A percentile compares a stretch with the other conserved stretches of the same genome.
These are phyloP conservation scores for Tenthredo livida DNA, from an alignment of 2,888 invertebrate species.

Conservation along the genomic window DNA sequence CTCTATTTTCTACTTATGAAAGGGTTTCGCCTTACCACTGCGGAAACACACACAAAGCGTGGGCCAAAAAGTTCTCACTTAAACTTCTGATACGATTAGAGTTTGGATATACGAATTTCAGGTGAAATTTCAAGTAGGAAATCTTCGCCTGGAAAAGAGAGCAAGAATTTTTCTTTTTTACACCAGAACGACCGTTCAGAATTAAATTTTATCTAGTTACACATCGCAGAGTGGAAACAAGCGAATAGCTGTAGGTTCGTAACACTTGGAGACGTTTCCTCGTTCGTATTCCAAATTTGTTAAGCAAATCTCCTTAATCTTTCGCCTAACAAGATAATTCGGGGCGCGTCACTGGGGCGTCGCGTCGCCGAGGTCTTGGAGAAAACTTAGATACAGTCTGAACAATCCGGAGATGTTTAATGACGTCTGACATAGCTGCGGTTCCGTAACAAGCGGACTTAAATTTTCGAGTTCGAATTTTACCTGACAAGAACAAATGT, in stretches of 20 bases:
- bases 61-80: background rate
- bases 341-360: constrained; percentile 23
- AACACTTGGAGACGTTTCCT: background rate
- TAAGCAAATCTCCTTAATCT: constrained; percentile 38
- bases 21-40: constrained; percentile 9
- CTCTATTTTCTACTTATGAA: constrained; percentile 21
- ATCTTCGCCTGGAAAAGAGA: background rate
- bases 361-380: background rate
- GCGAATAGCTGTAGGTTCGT: background rate
- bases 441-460: background rate
- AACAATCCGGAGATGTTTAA: background rate
- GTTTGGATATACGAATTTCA: background rate
- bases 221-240: background rate
- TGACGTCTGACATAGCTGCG: constrained; percentile 26
- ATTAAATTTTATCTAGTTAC: background rate
- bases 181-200: background rate
- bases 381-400: background rate
- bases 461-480: background rate
- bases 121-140: background rate
- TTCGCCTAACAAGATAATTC: constrained; percentile 32
- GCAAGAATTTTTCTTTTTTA: background rate
- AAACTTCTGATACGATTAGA: background rate
- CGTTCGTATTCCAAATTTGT: constrained; percentile 39
- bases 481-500: background rate
- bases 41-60: background rate